Percentiles rank a stretch among this genome's conserved stretches.
Conservation (phyloP, 1,140 invertebrate genomes). For the Oppia nitens region DNA sequence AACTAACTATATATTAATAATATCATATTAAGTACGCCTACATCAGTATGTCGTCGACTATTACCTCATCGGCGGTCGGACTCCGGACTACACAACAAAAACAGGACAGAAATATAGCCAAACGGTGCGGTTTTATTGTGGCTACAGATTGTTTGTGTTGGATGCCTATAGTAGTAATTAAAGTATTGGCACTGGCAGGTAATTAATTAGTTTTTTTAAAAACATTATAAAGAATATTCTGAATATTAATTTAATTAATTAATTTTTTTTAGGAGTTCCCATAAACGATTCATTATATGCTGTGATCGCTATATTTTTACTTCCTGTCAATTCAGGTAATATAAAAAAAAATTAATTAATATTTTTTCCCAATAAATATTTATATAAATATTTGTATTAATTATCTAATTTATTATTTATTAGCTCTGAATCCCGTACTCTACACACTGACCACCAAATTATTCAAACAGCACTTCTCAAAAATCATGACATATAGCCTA, state of each 20-base stretch:
- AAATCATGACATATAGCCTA: constrained; percentile 8
- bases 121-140: constrained; percentile 51
- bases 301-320: constrained; percentile 54
- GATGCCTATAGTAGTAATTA: constrained; percentile 28
- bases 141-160: constrained; percentile 29
- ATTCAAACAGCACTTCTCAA: constrained; percentile 16
- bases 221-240: neutral
- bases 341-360: neutral
- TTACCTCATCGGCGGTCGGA: constrained; percentile 42
- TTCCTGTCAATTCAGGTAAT: constrained; percentile 48
- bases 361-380: neutral
- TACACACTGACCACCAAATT: constrained; percentile 47
- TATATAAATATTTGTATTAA: neutral
- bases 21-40: too few relatives aligned
- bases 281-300: constrained; percentile 38
- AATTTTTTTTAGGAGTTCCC: constrained; percentile 6
- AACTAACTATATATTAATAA: too few relatives aligned
- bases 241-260: neutral
- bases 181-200: constrained; percentile 18
- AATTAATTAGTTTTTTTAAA: neutral
- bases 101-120: constrained; percentile 45
- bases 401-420: too few relatives aligned
- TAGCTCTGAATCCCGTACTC: constrained; percentile 52
- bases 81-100: constrained; percentile 38
- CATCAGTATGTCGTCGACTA: constrained; percentile 28